Percentiles rank a stretch among this genome's conserved stretches.
Conservation (phyloP, 64 coral and sea anemone genomes). For the Platygyra sinensis region DNA sequence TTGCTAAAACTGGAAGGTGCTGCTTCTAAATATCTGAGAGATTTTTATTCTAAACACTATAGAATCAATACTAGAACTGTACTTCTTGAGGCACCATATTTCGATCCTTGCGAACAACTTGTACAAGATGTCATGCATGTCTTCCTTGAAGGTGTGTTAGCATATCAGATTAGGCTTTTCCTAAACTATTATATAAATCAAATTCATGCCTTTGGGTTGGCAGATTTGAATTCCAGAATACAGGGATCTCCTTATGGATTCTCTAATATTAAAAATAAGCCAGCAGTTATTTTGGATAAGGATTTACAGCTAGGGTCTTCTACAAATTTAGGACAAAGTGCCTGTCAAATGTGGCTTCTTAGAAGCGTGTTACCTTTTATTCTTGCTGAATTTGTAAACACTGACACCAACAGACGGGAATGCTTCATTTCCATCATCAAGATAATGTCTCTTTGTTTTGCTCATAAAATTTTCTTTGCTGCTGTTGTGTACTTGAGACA, state of each 20-base stretch:
- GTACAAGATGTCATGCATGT: not conserved
- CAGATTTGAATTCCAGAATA: not conserved
- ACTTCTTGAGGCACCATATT: not conserved
- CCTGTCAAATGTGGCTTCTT: slow-evolving; percentile 33
- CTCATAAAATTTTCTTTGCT: slow-evolving; percentile 10
- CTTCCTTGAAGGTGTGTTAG: slow-evolving; percentile 19
- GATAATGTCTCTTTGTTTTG: slow-evolving; percentile 22
- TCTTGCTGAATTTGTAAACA: not conserved
- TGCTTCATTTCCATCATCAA: not conserved
- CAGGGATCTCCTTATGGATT: slow-evolving; percentile 28
- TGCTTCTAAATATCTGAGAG: slow-evolving; percentile 7
- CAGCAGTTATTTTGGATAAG: slow-evolving; percentile 15
- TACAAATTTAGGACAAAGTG: slow-evolving; percentile 38
- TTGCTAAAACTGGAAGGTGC: not conserved
- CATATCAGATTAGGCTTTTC: not conserved
- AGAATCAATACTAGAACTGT: not conserved
- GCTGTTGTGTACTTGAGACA: slow-evolving; percentile 17
- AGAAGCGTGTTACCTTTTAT: not conserved
- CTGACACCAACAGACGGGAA: not conserved
- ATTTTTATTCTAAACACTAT: not conserved
- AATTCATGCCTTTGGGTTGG: not conserved
- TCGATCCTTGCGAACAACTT: not conserved
- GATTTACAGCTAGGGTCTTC: not conserved
- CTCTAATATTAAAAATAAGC: slow-evolving; percentile 5
- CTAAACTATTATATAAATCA: not conserved